Conservation (phyloP, 2,888 invertebrate genomes). For the Stenchaetothrips biformis region DNA sequence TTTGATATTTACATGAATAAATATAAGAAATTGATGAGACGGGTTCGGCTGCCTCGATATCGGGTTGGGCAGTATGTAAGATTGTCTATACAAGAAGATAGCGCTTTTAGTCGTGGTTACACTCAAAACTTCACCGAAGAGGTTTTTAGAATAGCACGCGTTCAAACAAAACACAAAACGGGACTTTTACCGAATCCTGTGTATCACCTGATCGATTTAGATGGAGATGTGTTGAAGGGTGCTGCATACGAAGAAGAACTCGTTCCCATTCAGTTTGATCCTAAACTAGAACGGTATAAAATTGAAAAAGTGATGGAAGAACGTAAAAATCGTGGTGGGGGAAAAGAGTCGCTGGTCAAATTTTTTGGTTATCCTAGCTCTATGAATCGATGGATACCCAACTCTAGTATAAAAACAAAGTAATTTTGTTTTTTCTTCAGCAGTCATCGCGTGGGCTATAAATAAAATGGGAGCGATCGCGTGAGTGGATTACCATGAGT, state of each 20-base stretch:
- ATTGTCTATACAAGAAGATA: background rate
- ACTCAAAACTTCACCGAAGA: background rate
- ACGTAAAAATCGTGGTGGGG: too few species aligned
- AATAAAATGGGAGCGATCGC: background rate
- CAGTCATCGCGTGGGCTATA: too few species aligned
- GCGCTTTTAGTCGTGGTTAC: background rate
- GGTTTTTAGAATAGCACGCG: background rate
- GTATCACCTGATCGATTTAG: background rate
- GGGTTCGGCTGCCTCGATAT: background rate
- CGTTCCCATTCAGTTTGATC: background rate
- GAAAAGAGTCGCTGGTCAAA: background rate
- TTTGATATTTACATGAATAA: background rate
- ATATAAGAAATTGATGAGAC: background rate
- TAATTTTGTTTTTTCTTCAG: too few species aligned
- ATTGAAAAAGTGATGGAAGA: background rate
- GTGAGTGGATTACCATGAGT: background rate
- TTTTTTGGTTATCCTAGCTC: background rate
- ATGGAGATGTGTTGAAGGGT: background rate
- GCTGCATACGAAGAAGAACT: background rate
- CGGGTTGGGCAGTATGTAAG: background rate
- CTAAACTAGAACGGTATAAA: background rate
- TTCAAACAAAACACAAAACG: background rate
- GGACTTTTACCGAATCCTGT: background rate
- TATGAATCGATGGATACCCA: background rate
- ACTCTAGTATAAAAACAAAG: background rate